These are phyloP conservation scores for Octodon degus DNA, from an alignment of 2,113 vertebrate species.

Conservation along the genomic window DNA sequence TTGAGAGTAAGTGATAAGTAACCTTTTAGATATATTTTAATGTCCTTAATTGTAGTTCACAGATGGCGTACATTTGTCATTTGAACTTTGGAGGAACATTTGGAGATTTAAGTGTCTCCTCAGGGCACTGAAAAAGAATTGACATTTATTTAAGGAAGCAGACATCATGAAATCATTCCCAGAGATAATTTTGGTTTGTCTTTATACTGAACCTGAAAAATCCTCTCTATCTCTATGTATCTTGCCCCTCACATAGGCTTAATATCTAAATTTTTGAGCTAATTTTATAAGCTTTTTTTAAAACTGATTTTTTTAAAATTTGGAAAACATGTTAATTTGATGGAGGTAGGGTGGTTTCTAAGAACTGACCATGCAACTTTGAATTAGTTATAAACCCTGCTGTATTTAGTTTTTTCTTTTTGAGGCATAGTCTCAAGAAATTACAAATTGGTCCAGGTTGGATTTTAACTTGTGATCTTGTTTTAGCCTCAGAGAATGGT, in stretches of 20 bases:
- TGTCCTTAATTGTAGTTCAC: constrained; percentile 76
- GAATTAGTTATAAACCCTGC: neutral
- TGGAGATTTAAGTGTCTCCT: constrained; percentile 74
- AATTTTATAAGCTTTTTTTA: neutral
- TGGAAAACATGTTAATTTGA: neutral
- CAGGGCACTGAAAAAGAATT: constrained; percentile 71
- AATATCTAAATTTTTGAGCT: neutral
- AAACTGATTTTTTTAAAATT: neutral
- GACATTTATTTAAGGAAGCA: constrained; percentile 73
- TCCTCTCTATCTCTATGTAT: neutral
- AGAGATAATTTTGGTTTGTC: constrained; percentile 64
- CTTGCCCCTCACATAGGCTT: neutral
- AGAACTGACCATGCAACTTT: neutral
- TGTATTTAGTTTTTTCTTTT: neutral
- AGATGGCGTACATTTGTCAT: constrained; percentile 78
- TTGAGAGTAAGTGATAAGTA: constrained; percentile 67
- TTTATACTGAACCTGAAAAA: constrained; percentile 56
- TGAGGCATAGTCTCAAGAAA: neutral
- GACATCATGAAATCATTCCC: constrained; percentile 68
- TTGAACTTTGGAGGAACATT: constrained; percentile 80
- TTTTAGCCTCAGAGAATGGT: neutral
- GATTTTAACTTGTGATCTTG: neutral
- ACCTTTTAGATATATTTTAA: constrained; percentile 78
- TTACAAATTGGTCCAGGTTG: neutral
- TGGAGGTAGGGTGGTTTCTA: neutral